Percentiles rank a stretch among this genome's conserved stretches.
Evolutionary conservation across 2,113 vertebrate species (phyloP).

Genomic region (Halichoeres trimaculatus): DNA sequence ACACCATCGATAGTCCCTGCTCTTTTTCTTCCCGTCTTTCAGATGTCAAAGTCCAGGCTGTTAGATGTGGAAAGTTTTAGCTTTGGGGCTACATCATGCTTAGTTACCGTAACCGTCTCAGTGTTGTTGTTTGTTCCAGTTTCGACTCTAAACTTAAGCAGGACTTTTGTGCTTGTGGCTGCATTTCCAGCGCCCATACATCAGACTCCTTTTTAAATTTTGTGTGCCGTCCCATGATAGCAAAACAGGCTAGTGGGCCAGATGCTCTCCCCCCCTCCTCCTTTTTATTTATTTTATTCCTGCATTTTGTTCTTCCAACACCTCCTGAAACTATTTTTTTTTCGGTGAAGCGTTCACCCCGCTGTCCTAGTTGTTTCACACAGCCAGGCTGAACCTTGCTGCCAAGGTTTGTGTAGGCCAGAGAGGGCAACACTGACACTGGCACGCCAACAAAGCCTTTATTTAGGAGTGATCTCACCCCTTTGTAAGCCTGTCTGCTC

Average conservation of each 20-base stretch:
- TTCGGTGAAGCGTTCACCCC: constrained; percentile 55
- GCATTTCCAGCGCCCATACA: constrained; percentile 53
- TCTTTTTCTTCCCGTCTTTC: constrained; percentile 16
- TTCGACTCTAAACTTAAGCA: constrained; percentile 38
- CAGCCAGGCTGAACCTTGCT: constrained; percentile 65
- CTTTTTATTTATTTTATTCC: constrained; percentile 53
- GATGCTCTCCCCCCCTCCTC: constrained; percentile 51
- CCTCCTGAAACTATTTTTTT: constrained; percentile 62
- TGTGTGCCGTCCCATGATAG: constrained; percentile 53
- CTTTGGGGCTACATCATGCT: constrained; percentile 51
- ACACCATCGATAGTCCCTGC: constrained; percentile 52
- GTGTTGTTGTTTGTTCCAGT: constrained; percentile 46
- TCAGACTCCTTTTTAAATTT: constrained; percentile 47
- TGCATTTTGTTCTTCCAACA: constrained; percentile 49
- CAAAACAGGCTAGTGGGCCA: constrained; percentile 66
- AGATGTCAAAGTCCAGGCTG: constrained; percentile 35
- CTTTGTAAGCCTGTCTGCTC: constrained; percentile 79
- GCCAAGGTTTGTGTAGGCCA: constrained; percentile 74
- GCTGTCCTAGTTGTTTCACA: constrained; percentile 73
- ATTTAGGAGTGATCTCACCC: constrained; percentile 78
- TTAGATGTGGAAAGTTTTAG: constrained; percentile 56
- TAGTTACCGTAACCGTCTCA: constrained; percentile 45
- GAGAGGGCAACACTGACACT: constrained; percentile 80
- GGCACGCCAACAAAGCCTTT: constrained; percentile 80
- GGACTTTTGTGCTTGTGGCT: constrained; percentile 65